These are phyloP conservation scores for Meganola albula DNA, from an alignment of 2,888 invertebrate species.

Conservation along the genomic window DNA sequence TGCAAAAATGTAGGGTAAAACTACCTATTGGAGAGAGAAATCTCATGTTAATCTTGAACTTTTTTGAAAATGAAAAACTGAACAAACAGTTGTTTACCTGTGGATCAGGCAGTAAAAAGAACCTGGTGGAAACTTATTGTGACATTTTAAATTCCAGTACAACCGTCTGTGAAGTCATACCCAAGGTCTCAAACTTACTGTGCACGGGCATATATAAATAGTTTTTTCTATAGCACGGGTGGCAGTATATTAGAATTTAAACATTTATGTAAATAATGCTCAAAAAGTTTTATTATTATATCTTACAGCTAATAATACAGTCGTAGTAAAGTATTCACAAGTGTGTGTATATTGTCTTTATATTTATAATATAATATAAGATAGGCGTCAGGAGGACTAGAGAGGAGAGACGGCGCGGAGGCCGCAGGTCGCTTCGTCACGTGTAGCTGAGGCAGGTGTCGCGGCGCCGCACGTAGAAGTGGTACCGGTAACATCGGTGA, in stretches of 20 bases:
- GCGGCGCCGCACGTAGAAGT: conserved; percentile 90
- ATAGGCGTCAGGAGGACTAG: conserved; percentile 22
- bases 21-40: no score
- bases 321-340: conserved; percentile 53
- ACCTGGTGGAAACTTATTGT: no score
- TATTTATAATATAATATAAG: conserved; percentile 21
- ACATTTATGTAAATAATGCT: conserved; percentile 30
- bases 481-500: conserved; percentile 91
- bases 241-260: conserved; percentile 20
- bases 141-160: no score
- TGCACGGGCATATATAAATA: conserved; percentile 6
- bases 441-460: conserved; percentile 67
- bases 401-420: conserved; percentile 23
- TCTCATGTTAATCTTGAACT: no score
- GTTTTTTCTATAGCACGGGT: conserved; percentile 2
- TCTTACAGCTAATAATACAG: conserved; percentile 22
- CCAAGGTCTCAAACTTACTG: no score
- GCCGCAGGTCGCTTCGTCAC: conserved; percentile 48
- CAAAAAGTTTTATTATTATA: conserved; percentile 29
- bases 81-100: no score
- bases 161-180: no score
- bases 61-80: no score
- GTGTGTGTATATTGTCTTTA: conserved; percentile 34
- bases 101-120: no score
- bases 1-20: no score